Base-by-base conservation (phyloP, 2,888 invertebrate genomes). In the Gymnosoma rotundatum region DNA sequence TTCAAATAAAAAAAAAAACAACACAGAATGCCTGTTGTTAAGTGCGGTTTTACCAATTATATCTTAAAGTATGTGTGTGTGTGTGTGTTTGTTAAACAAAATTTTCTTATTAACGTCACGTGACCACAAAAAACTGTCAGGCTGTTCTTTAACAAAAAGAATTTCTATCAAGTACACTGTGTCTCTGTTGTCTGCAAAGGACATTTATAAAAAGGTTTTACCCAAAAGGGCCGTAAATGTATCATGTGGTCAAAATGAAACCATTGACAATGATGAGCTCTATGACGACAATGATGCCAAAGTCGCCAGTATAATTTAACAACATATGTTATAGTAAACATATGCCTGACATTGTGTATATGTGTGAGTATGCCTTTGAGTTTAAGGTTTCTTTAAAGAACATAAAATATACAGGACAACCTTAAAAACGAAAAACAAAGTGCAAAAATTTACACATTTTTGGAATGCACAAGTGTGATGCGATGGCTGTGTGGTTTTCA, bases 231-330 rank as follows among this genome's bases (percentile, higher is more conserved):
- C 67, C 63, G 36, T 48, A 50, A 61, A 67, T 74, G 74, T 50
- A 74, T 67, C 80, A 80, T 80, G 74, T 80, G 74, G 80, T 69
- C 69, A 69, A 79, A 58, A 72, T 60, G 48, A 50, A 73, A 60
- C 61, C 74, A 61, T 42, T 52, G 67, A 48, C 60, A 21, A 61
- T 67, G 67, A 61, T 80, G 79, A 73, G 66, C n/a, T 25, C 61
- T 52, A 67, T 63, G 63, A 66, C 32, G 45, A 58, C 66, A 50
- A 16, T 48, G 50, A 12, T 76, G 48, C 36, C 8, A 45, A 10
- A 63, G 3, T 10, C 60, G 64, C 32, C 66, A 58, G 75, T 45
- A 67, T 60, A 38, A 38, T 52, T 42, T 52, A 69, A 78, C 61
- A 74, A 38, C 80, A 80, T 74, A 45, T 80, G 80, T 63, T 75